A percentile compares a stretch with the other conserved stretches of the same genome.
Conservation (phyloP, 2,797 vertebrate genomes). For the Enteromius afrohamiltoni region DNA sequence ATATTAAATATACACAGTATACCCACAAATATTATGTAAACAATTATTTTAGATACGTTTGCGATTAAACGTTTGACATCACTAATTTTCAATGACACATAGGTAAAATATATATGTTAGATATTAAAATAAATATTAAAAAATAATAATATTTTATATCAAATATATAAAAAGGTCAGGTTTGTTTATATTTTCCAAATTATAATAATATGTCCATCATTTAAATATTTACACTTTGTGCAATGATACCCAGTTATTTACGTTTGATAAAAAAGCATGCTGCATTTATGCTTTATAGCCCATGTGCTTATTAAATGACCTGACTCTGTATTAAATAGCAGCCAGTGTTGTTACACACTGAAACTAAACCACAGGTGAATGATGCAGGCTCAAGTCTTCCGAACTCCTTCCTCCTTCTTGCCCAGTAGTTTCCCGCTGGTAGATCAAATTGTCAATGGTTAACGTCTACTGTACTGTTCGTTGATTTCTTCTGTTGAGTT, state of each 20-base stretch:
- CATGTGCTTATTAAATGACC: not conserved
- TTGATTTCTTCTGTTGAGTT: not conserved
- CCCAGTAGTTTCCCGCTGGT: not conserved
- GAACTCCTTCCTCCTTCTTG: not conserved
- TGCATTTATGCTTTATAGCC: not conserved
- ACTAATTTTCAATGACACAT: not conserved
- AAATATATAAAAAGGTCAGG: not conserved
- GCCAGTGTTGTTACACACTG: not conserved
- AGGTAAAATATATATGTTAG: not conserved
- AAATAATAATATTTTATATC: not conserved
- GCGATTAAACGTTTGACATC: too few species aligned
- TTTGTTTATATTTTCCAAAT: not conserved
- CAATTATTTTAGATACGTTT: too few species aligned
- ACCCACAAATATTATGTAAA: too few species aligned
- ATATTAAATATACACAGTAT: too few species aligned
- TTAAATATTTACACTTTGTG: not conserved
- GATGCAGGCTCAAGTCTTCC: not conserved
- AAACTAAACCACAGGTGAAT: not conserved
- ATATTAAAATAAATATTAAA: not conserved
- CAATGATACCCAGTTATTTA: too few species aligned
- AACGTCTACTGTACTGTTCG: not conserved
- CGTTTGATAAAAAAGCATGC: too few species aligned
- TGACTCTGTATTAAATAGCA: not conserved
- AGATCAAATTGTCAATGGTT: conserved; percentile 25
- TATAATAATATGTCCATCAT: not conserved